These are phyloP conservation scores for Phalacrocorax carbo DNA, from an alignment of 2,113 vertebrate species.

Conservation along the genomic window DNA sequence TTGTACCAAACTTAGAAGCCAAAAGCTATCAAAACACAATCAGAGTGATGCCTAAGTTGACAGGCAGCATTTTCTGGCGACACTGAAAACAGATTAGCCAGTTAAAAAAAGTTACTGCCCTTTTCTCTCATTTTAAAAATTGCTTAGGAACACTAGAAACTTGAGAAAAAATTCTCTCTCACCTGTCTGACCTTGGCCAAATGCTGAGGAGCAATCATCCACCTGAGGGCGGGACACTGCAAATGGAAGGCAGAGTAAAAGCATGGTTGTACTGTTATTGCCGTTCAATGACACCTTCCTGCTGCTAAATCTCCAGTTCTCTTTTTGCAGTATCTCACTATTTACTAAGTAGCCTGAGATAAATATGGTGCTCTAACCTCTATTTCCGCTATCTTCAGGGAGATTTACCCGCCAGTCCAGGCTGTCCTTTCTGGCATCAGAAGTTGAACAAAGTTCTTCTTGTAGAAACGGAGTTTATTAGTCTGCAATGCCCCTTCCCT, in stretches of 20 bases:
- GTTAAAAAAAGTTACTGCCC: background rate
- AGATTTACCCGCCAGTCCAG: slow-evolving; percentile 31
- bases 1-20: background rate
- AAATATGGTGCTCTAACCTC: background rate
- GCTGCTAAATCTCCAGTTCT: background rate
- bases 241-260: background rate
- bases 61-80: background rate
- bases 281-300: background rate
- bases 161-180: background rate
- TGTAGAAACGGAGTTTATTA: background rate
- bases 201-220: background rate
- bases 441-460: slow-evolving; percentile 8
- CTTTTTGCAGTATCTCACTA: background rate
- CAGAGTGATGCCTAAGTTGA: background rate
- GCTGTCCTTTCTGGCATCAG: background rate
- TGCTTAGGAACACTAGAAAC: background rate
- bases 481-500: background rate
- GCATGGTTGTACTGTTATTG: background rate
- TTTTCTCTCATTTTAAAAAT: background rate
- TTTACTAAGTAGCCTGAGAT: background rate
- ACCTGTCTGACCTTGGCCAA: background rate
- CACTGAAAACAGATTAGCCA: background rate
- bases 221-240: background rate
- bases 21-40: background rate
- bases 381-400: background rate